Conservation (phyloP, 2,113 vertebrate genomes). For the Talpa occidentalis region DNA sequence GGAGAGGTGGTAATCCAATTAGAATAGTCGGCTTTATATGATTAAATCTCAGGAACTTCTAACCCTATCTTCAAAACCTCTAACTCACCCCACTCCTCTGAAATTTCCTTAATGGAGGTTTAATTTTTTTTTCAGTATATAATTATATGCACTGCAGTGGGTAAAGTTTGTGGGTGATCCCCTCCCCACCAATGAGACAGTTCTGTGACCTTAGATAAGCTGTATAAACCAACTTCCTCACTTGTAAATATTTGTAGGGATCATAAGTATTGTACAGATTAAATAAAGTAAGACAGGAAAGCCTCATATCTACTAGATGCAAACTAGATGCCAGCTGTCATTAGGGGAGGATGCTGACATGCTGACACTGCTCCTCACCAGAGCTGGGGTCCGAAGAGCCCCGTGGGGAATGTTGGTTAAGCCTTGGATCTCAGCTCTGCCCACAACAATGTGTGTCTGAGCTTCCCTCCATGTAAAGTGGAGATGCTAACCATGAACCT, state of each 20-base stretch:
- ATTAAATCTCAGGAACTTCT: background rate
- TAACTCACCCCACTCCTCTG: background rate
- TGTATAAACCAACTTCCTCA: background rate
- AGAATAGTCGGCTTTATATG: background rate
- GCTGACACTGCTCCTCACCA: background rate
- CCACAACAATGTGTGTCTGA: background rate
- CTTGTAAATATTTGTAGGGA: background rate
- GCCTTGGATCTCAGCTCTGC: background rate
- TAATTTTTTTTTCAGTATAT: background rate
- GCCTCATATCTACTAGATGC: background rate
- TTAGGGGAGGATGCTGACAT: background rate
- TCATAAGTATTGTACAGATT: background rate
- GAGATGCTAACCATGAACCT: background rate
- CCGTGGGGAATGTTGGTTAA: accelerated
- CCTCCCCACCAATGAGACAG: background rate
- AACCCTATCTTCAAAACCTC: background rate
- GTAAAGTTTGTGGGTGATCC: background rate
- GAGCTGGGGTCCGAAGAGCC: background rate
- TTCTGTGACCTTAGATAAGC: background rate
- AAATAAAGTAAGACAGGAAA: background rate
- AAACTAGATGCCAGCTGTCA: background rate
- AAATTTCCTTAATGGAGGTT: background rate
- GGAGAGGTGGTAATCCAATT: background rate
- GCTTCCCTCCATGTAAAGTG: background rate
- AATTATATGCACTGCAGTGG: background rate